Percentiles rank a stretch among this genome's conserved stretches.
These are phyloP conservation scores for Ciconia nigra DNA, from an alignment of 2,797 vertebrate species.

Conservation along the genomic window DNA sequence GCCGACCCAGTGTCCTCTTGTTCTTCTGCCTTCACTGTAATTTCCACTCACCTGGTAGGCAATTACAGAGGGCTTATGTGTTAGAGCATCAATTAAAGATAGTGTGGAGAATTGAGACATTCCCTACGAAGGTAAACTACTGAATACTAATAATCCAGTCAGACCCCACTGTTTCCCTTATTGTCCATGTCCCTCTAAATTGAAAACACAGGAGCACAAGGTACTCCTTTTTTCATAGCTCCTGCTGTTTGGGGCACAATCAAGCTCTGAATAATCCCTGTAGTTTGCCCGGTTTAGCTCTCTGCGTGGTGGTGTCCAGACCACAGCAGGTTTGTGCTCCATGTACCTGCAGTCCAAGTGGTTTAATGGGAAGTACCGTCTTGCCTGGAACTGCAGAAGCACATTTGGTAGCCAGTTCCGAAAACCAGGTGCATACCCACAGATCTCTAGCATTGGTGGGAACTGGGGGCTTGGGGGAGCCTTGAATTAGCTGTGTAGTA, in stretches of 20 bases:
- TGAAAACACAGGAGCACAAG: not conserved
- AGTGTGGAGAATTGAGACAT: not conserved
- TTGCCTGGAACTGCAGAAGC: not conserved
- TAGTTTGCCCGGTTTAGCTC: not conserved
- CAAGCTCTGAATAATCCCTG: not conserved
- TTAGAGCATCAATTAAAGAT: not conserved
- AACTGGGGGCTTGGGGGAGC: not conserved
- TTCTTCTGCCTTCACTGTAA: not conserved
- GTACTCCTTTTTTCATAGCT: not conserved
- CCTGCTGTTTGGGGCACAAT: not conserved
- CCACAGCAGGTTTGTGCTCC: not conserved
- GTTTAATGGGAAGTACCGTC: not conserved
- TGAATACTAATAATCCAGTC: not conserved
- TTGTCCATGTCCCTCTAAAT: not conserved
- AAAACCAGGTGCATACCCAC: fast-evolving
- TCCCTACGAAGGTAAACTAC: not conserved
- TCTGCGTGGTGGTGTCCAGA: not conserved
- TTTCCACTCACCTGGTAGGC: not conserved
- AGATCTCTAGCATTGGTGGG: no score
- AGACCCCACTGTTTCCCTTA: not conserved
- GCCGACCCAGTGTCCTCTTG: not conserved
- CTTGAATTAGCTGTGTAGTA: not conserved
- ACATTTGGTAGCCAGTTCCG: fast-evolving
- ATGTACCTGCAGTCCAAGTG: fast-evolving
- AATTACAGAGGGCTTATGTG: not conserved